These are phyloP conservation scores for Melanotaenia maccullochi DNA, from an alignment of 2,797 vertebrate genomes.

Conservation along the genomic window DNA sequence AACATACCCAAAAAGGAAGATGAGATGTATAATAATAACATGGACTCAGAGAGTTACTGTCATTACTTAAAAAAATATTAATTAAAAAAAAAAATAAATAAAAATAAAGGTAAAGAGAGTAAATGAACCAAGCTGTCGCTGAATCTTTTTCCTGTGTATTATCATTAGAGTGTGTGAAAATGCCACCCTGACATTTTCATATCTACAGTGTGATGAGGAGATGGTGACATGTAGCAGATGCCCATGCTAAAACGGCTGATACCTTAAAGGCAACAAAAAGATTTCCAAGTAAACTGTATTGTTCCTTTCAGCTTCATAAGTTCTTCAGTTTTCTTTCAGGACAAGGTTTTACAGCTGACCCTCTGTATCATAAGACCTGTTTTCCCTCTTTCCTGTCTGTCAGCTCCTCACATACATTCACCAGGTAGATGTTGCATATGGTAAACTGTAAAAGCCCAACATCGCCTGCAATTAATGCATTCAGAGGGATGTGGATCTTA, in stretches of 20 bases:
- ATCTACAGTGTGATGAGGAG: conserved; percentile 23
- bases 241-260: not conserved
- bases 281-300: not conserved
- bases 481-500: conserved; percentile 16
- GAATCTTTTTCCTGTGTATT: conserved; percentile 19
- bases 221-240: not conserved
- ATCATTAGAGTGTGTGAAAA: conserved; percentile 28
- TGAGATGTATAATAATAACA: too few relatives aligned
- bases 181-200: conserved; percentile 58
- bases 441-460: conserved; percentile 25
- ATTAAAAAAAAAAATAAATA: too few relatives aligned
- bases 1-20: too few relatives aligned
- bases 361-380: not conserved
- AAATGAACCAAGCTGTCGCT: not conserved
- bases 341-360: not conserved
- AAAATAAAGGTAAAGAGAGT: not conserved
- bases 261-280: not conserved
- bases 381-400: conserved; percentile 12
- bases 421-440: conserved; percentile 35
- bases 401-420: conserved; percentile 28
- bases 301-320: not conserved
- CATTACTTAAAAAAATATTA: too few relatives aligned
- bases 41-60: too few relatives aligned
- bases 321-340: not conserved
- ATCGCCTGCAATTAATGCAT: conserved; percentile 37